Conservation (phyloP, 2,113 vertebrate species). For the Tor tambroides region DNA sequence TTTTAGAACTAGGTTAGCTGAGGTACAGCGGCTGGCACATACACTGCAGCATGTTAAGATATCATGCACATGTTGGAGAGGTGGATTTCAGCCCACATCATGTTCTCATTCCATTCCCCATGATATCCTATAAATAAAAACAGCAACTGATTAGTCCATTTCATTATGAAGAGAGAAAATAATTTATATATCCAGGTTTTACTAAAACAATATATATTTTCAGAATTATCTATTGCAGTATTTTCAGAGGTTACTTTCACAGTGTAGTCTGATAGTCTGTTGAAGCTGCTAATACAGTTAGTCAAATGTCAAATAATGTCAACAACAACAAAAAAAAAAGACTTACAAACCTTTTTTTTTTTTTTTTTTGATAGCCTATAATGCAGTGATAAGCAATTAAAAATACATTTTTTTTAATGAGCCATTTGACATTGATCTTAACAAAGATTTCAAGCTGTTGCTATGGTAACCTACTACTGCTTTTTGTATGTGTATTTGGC, state of each 20-base stretch:
- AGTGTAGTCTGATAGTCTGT: neutral
- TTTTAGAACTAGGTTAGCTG: neutral
- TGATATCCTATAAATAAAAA: neutral
- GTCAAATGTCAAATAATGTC: neutral
- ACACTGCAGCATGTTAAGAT: neutral
- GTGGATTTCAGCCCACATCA: constrained; percentile 1
- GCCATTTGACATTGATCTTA: neutral
- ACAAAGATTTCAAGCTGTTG: neutral
- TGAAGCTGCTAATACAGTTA: neutral
- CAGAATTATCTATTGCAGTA: neutral
- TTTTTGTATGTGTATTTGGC: neutral
- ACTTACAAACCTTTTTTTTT: neutral
- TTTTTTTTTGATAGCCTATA: neutral
- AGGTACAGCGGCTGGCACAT: neutral
- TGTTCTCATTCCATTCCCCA: neutral
- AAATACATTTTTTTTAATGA: neutral
- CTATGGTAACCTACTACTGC: neutral
- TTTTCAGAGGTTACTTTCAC: neutral
- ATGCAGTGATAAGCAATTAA: neutral
- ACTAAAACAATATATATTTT: neutral
- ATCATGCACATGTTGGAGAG: neutral
- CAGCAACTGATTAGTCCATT: neutral
- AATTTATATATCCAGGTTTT: neutral
- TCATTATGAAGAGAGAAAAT: neutral
- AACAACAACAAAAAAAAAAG: neutral